Base-by-base conservation (phyloP, 2,888 invertebrate genomes). In the Timema podura region DNA sequence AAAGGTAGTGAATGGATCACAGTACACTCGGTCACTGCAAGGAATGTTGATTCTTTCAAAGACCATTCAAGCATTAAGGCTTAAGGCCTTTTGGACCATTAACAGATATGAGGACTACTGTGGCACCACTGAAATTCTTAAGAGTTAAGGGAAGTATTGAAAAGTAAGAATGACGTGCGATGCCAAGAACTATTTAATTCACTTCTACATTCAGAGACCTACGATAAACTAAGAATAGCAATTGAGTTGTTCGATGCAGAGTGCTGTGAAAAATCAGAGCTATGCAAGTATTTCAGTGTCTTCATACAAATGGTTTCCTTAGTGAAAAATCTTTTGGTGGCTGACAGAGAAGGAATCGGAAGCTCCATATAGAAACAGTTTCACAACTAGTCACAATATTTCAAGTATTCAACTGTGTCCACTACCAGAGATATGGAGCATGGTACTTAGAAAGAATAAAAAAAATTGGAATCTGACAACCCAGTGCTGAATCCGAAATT, bases 81-180 rank as follows among this genome's bases (percentile, higher is more conserved):
- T 54, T 6, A 54, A 10, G 54, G 54, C 54, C 10, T 54, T 54
- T 54, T 10, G 54, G 54, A 16, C 54, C 6, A 54, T 10, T 6
- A 54, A 54, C 54, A 54, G 54, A 13, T 54, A 54, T 54, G 54
- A 54, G 13, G 54, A 54, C 54, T 54, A 54, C 54, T 54, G 6
- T 54, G 54, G 54, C 54, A 54, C 16, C 11, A 16, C 54, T 54
- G 54, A 54, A 54, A 54, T 13, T 54, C 6, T 54, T 54, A 6
- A 15, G 54, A 10, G 16, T 54, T 54, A 16, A 54, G 54, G 16
- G 6, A 54, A 54, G 54, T 16, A 54, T 54, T 54, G 54, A 54
- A 54, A 10, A 15, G 54, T 54, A 54, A 54, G 54, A 54, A 54
- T 54, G 54, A 54, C 54, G 16, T 15, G 54, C 13, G 16, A 54